Conservation (phyloP, 2,113 vertebrate genomes). For the Herpetotheres cachinnans region DNA sequence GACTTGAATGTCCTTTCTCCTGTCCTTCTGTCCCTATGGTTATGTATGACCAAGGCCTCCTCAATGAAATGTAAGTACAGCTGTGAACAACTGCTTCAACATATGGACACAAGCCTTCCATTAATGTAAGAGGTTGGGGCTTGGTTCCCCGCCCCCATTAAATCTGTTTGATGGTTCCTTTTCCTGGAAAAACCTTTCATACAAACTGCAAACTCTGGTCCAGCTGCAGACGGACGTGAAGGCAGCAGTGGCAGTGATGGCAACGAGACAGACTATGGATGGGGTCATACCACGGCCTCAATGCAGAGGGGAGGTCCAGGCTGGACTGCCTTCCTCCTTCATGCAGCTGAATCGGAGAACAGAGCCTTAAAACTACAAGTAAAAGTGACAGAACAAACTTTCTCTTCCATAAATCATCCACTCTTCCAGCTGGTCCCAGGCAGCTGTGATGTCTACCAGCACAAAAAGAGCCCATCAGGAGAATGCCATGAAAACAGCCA, state of each 20-base stretch:
- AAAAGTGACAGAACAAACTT: not conserved
- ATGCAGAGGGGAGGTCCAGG: not conserved
- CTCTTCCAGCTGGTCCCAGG: not conserved
- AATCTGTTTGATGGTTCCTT: not conserved
- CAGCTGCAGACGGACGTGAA: not conserved
- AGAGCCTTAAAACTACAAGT: not conserved
- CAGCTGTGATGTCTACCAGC: not conserved
- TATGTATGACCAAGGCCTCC: not conserved
- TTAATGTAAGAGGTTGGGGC: not conserved
- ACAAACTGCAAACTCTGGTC: not conserved
- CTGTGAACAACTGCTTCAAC: not conserved
- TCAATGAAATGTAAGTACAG: not conserved
- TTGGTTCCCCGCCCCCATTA: not conserved
- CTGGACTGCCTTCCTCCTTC: not conserved
- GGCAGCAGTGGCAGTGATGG: not conserved
- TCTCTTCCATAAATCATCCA: not conserved
- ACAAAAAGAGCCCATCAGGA: not conserved
- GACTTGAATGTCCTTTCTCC: not conserved
- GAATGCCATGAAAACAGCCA: rapidly evolving
- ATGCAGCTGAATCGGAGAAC: not conserved
- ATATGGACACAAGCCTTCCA: not conserved
- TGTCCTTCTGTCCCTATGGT: not conserved
- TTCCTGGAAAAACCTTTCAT: not conserved
- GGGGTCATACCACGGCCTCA: not conserved
- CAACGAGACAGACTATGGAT: not conserved